Conservation (phyloP, 2,888 invertebrate species). For the Sturmia bella region DNA sequence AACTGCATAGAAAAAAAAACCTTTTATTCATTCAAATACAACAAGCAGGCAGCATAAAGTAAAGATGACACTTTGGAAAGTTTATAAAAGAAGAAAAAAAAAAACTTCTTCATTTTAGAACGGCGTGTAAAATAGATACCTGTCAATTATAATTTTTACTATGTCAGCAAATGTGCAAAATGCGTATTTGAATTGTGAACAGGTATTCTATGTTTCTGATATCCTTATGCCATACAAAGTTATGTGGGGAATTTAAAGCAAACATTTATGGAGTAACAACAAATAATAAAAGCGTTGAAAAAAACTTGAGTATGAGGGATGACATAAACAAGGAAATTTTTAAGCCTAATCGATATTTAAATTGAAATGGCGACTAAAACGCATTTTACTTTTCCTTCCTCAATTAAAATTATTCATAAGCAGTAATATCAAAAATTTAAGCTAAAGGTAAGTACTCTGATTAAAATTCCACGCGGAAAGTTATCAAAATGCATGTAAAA, state of each 20-base stretch:
- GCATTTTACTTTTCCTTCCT: no score
- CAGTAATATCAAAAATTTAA: no score
- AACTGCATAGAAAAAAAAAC: background rate
- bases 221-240: slow-evolving; percentile 25
- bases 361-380: no score
- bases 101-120: slow-evolving; percentile 20
- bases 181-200: background rate
- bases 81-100: slow-evolving; percentile 1
- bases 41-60: background rate
- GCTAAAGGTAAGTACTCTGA: no score
- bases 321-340: slow-evolving; percentile 23
- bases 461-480: no score
- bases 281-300: no score
- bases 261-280: background rate
- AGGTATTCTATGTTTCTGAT: slow-evolving; percentile 1
- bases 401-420: no score
- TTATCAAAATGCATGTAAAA: no score
- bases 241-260: slow-evolving; percentile 6
- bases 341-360: no score
- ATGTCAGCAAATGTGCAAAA: slow-evolving; percentile 31
- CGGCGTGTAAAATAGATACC: slow-evolving; percentile 34
- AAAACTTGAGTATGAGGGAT: background rate
- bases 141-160: slow-evolving; percentile 46
- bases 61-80: background rate
- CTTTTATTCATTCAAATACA: slow-evolving; percentile 8